Evolutionary conservation across 2,113 vertebrate species (phyloP).

Genomic region (Pachycephala philippinensis): DNA sequence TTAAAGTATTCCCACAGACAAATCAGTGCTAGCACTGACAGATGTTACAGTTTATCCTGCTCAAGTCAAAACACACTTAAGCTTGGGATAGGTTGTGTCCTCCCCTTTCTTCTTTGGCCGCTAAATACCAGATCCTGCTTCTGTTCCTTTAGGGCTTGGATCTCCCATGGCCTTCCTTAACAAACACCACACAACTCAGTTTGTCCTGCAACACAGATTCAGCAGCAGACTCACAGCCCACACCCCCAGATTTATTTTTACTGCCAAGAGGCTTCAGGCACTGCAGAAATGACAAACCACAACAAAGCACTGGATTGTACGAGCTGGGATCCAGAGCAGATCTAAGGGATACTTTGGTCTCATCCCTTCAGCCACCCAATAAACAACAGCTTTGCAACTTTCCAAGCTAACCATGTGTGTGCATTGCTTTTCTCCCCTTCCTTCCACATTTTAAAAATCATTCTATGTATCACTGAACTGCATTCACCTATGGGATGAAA

Average conservation of each 20-base stretch:
- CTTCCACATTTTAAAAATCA: conserved; percentile 5
- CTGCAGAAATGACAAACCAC: neutral
- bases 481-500: conserved; percentile 1
- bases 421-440: neutral
- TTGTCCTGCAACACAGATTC: neutral
- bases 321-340: neutral
- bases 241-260: neutral
- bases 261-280: neutral
- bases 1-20: neutral
- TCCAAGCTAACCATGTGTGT: neutral
- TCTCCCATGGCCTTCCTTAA: neutral
- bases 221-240: neutral
- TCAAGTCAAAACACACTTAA: neutral
- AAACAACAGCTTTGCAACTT: neutral
- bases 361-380: neutral
- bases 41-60: neutral
- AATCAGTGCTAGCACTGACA: neutral
- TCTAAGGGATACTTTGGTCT: neutral
- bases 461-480: neutral
- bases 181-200: neutral
- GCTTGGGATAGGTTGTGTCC: neutral
- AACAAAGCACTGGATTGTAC: neutral
- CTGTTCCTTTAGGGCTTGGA: neutral
- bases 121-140: neutral
- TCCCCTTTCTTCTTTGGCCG: neutral